These are phyloP conservation scores for Cololabis saira DNA, from an alignment of 2,113 vertebrate species.

Conservation along the genomic window DNA sequence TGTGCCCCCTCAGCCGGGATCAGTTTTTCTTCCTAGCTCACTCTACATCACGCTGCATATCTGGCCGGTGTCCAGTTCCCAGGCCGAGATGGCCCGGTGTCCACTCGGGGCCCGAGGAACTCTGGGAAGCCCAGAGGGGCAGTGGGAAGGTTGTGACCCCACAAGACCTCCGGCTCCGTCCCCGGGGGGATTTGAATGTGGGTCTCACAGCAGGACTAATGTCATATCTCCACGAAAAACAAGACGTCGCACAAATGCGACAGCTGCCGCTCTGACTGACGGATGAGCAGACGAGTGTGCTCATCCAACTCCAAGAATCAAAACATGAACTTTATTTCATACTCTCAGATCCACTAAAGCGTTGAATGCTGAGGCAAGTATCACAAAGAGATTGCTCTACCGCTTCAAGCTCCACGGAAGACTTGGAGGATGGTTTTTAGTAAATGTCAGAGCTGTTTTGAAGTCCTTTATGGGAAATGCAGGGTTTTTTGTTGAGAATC, in stretches of 20 bases:
- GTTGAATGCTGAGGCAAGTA: no score
- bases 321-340: constrained; percentile 10
- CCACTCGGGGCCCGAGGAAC: constrained; percentile 49
- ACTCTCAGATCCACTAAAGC: background rate
- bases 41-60: constrained; percentile 15
- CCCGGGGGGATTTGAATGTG: constrained; percentile 61
- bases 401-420: no score
- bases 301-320: constrained; percentile 7
- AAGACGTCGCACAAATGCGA: constrained; percentile 60
- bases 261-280: constrained; percentile 37
- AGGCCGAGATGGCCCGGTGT: constrained; percentile 62
- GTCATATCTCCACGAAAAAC: constrained; percentile 65
- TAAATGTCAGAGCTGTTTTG: no score
- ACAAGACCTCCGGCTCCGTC: constrained; percentile 52
- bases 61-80: constrained; percentile 78
- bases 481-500: no score
- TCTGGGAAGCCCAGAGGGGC: constrained; percentile 73
- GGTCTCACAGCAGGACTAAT: constrained; percentile 73
- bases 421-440: no score
- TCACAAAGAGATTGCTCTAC: no score
- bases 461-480: no score
- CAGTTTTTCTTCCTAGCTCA: constrained; percentile 8
- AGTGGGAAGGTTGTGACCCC: constrained; percentile 79
- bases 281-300: constrained; percentile 13
- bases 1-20: constrained; percentile 17